These are phyloP conservation scores for Eleginops maclovinus DNA, from an alignment of 2,113 vertebrate genomes.

Conservation along the genomic window DNA sequence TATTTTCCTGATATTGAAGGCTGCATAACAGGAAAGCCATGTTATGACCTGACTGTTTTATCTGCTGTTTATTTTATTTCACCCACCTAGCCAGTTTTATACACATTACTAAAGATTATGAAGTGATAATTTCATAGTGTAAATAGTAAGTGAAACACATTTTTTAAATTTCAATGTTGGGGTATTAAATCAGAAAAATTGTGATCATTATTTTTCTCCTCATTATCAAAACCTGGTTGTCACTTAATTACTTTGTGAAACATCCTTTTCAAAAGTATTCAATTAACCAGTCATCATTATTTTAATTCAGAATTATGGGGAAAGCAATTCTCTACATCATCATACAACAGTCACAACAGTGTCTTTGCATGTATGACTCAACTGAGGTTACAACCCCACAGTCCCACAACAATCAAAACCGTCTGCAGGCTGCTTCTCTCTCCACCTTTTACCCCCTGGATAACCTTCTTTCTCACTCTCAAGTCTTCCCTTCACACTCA, in stretches of 20 bases:
- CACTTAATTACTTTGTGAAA: background rate
- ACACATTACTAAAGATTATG: too few relatives aligned
- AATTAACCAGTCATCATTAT: background rate
- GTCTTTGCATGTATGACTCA: constrained; percentile 11
- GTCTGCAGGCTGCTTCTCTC: constrained; percentile 28
- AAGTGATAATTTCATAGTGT: too few relatives aligned
- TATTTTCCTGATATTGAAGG: too few relatives aligned
- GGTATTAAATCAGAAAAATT: background rate
- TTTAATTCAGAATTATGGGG: background rate
- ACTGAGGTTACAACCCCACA: constrained; percentile 31
- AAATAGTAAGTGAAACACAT: too few relatives aligned
- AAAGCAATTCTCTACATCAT: background rate
- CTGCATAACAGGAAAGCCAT: too few relatives aligned
- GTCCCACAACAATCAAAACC: constrained; percentile 17
- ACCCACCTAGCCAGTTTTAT: too few relatives aligned
- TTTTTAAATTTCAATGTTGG: too few relatives aligned
- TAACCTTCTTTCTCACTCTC: constrained; percentile 45
- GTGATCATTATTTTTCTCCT: too few relatives aligned
- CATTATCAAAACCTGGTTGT: background rate
- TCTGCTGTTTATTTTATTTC: too few relatives aligned
- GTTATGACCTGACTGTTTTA: too few relatives aligned
- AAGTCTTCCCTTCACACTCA: constrained; percentile 41
- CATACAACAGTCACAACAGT: background rate
- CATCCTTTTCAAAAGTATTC: background rate
- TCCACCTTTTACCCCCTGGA: constrained; percentile 38